These are phyloP conservation scores for Oophaga pumilio DNA, from an alignment of 2,113 vertebrate species.

Conservation along the genomic window DNA sequence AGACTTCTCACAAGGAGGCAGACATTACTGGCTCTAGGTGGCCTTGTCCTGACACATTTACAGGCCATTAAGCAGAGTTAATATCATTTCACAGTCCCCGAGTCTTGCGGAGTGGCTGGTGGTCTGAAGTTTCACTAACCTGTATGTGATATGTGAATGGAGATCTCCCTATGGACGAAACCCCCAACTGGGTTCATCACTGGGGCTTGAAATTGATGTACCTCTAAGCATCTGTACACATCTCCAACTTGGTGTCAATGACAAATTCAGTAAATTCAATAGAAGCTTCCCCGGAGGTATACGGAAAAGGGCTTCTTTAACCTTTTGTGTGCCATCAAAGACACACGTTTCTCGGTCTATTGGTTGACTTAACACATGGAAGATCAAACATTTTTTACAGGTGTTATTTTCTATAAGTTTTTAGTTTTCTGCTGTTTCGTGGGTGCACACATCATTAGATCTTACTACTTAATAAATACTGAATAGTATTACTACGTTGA, in stretches of 20 bases:
- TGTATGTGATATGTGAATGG: conserved; percentile 63
- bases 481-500: no score
- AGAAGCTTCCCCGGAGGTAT: conserved; percentile 34
- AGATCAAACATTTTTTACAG: neutral
- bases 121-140: conserved; percentile 61
- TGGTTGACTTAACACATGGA: neutral
- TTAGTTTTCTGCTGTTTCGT: neutral
- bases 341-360: no score
- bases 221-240: conserved; percentile 50
- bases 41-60: conserved; percentile 79
- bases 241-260: conserved; percentile 8
- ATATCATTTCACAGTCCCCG: conserved; percentile 67
- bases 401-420: neutral
- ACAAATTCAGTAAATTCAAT: conserved; percentile 40
- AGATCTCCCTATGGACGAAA: conserved; percentile 60
- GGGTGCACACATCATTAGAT: neutral
- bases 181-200: conserved; percentile 65
- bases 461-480: no score
- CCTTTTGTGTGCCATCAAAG: neutral
- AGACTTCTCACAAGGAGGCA: conserved; percentile 68
- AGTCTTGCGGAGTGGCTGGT: conserved; percentile 59
- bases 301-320: conserved; percentile 39
- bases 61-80: conserved; percentile 73
- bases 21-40: conserved; percentile 75
- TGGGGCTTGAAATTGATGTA: conserved; percentile 64